These are phyloP conservation scores for Todiramphus chloris DNA, from an alignment of 2,113 vertebrate genomes.

Conservation along the genomic window DNA sequence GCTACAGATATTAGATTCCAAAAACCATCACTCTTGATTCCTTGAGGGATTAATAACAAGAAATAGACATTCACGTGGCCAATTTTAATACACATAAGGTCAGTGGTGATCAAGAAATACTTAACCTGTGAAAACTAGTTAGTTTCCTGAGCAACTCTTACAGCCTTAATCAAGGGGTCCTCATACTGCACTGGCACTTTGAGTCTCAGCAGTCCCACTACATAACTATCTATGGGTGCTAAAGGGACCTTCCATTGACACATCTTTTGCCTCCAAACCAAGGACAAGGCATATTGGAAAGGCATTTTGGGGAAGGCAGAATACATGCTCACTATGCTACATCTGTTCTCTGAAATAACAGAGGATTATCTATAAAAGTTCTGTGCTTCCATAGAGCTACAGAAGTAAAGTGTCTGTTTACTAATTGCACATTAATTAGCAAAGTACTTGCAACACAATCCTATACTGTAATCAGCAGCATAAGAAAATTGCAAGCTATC, in stretches of 20 bases:
- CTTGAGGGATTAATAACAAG: neutral
- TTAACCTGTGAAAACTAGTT: neutral
- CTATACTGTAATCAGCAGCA: neutral
- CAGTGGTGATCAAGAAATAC: neutral
- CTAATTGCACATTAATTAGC: slow-evolving; percentile 18
- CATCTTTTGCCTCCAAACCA: neutral
- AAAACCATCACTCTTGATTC: neutral
- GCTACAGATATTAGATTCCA: neutral
- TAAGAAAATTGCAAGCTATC: slow-evolving; percentile 1
- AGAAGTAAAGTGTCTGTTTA: slow-evolving; percentile 4
- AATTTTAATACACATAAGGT: neutral
- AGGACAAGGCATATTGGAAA: neutral
- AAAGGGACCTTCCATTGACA: neutral
- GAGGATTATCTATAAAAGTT: neutral
- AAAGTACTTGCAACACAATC: neutral
- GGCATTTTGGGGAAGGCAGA: neutral
- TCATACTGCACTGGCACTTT: neutral
- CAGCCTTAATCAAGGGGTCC: neutral
- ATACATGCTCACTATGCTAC: neutral
- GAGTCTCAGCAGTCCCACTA: neutral
- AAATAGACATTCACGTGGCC: neutral
- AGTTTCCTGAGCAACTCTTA: neutral
- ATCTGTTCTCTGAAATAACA: neutral
- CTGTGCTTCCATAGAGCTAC: neutral
- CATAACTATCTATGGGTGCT: neutral